Base-by-base conservation (phyloP, 2,797 vertebrate species). In the Cyclopterus lumpus region DNA sequence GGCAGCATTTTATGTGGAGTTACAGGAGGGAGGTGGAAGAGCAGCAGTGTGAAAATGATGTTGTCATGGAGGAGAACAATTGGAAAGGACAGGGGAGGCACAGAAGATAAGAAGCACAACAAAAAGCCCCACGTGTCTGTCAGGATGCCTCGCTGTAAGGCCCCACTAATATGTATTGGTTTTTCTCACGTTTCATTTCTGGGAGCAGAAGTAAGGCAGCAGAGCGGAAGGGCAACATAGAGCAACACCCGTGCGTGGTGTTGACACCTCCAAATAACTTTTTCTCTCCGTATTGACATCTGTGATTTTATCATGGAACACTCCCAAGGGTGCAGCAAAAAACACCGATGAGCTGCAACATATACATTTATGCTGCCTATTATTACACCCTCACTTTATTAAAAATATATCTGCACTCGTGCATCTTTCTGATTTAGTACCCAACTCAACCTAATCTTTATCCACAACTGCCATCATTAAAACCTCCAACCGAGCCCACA, bases 61-160 rank as follows among this genome's bases (percentile, higher is more conserved):
- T 78, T 88, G 77, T 89, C 82, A 76, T 71, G 11, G 28, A 53
- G 68, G 69, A 7, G 22, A 81, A 80, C 65, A 78, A 89, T 81
- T 73, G 73, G 66, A 80, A 79, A 79, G 64, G 81, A 81, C 74
- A 71, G 32, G 46, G 15, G 70, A 55, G 79, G 75, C 67, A 34
- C 24, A 5, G 8, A 46, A 75, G 79, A 86, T 84, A 82, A 78
- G 83, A 80, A 77, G 51, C 58, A 44, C 79, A 84, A 78, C 74
- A 78, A 78, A 89, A 82, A 55, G 63, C 80, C 75, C 69, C 71
- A 67, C 82, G 74, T 79, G 65, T 85, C 82, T 79, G 83, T 81
- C 77, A 70, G 66, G 72, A 79, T 79, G 77, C 48, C 44, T 71
- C 42, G 46, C 73, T 67, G 60, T 64, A 70, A 71, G 26, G 24